Percentiles rank a stretch among this genome's conserved stretches.
phyloP scores from a whole-genome alignment of 2,797 vertebrate genomes.

The Sebastes glaucus region DNA sequence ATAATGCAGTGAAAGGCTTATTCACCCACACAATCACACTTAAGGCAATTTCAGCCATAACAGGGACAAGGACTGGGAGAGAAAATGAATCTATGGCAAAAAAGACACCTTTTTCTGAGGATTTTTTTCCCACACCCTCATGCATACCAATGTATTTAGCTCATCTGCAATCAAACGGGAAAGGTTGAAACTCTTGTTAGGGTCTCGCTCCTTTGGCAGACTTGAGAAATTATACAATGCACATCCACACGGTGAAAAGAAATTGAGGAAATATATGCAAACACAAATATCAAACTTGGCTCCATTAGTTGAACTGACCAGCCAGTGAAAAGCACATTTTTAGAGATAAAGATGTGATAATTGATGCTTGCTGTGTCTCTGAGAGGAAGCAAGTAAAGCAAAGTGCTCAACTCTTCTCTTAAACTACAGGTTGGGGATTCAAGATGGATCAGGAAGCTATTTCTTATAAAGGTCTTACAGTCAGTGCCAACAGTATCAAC shows the following conservation, averaged over 20 bases:
- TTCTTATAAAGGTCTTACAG: constrained; percentile 5
- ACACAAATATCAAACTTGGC: constrained; percentile 7
- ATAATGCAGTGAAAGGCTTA: constrained; percentile 74
- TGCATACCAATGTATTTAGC: constrained; percentile 61
- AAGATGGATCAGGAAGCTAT: constrained; percentile 19
- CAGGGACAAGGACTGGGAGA: constrained; percentile 34
- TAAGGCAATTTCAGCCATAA: constrained; percentile 71
- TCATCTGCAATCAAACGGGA: constrained; percentile 57
- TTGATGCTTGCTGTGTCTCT: background rate
- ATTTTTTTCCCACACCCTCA: background rate
- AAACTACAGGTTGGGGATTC: constrained; percentile 4
- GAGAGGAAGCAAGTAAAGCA: background rate
- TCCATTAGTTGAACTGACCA: constrained; percentile 24
- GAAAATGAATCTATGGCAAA: constrained; percentile 53
- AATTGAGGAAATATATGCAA: background rate
- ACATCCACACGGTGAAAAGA: background rate
- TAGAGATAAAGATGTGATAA: background rate
- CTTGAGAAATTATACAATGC: constrained; percentile 16
- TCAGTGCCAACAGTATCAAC: constrained; percentile 12
- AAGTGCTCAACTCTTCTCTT: constrained; percentile 2
- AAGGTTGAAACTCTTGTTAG: constrained; percentile 54
- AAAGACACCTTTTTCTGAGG: constrained; percentile 37
- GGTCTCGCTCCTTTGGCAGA: constrained; percentile 45
- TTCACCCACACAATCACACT: constrained; percentile 75
- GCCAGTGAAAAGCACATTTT: background rate